A percentile compares a stretch with the other conserved stretches of the same genome.
Evolutionary conservation across 1,140 invertebrate genomes (phyloP).

Genomic region (Globodera rostochiensis): DNA sequence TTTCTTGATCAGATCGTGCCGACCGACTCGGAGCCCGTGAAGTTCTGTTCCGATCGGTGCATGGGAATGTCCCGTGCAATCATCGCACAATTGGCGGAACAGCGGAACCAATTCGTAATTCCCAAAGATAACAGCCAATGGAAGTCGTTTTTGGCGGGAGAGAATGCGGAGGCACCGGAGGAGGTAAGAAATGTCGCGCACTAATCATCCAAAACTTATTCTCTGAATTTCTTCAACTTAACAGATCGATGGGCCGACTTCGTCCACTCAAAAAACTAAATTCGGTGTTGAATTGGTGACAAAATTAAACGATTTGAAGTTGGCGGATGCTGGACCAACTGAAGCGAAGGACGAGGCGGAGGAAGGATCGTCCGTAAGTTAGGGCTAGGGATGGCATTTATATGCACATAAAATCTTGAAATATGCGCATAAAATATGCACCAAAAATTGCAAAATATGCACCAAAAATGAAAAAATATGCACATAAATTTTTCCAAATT

Average conservation of each 20-base stretch:
- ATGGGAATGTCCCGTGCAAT: conserved; percentile 20
- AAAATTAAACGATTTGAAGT: conserved; percentile 23
- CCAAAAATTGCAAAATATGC: too few species aligned
- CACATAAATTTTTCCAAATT: too few species aligned
- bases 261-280: background rate
- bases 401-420: too few species aligned
- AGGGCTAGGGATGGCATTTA: too few species aligned
- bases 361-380: background rate
- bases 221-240: background rate
- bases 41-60: conserved; percentile 31
- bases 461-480: too few species aligned
- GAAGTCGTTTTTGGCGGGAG: conserved; percentile 7
- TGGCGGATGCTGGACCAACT: conserved; percentile 18
- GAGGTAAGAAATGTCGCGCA: background rate
- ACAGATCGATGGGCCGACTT: background rate
- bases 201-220: background rate
- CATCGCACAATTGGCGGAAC: conserved; percentile 5
- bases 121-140: conserved; percentile 8
- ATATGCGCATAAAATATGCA: too few species aligned
- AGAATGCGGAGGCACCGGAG: background rate
- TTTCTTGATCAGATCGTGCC: background rate
- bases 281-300: conserved; percentile 16
- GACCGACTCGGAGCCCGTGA: conserved; percentile 7
- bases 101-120: conserved; percentile 8
- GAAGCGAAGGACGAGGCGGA: conserved; percentile 9